These are phyloP conservation scores for Oikopleura vanhoeffeni DNA, from an alignment of 23 tunicate species.

Conservation along the genomic window DNA sequence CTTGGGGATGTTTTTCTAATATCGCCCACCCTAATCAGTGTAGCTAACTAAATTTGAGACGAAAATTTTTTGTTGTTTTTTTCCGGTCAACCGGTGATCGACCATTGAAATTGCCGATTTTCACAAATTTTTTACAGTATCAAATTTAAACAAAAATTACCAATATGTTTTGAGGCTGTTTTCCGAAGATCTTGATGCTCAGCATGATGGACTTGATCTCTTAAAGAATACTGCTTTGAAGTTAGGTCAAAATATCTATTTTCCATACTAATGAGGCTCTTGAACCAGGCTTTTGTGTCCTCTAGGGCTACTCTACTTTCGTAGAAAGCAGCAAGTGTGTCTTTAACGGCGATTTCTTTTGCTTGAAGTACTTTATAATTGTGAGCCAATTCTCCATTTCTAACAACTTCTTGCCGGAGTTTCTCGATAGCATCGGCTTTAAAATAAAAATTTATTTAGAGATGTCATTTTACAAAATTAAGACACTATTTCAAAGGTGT, in stretches of 20 bases:
- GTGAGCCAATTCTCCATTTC: neutral
- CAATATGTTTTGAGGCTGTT: neutral
- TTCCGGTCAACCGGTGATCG: no score
- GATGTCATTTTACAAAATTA: no score
- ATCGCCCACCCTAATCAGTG: no score
- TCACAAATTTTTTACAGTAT: no score
- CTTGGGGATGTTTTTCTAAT: no score
- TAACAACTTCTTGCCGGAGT: neutral
- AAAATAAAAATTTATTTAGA: no score
- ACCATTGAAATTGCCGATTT: no score
- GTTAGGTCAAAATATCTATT: neutral
- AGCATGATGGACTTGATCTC: neutral
- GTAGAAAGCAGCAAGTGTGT: neutral
- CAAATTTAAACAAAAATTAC: no score
- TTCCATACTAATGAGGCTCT: neutral
- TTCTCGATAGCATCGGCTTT: neutral
- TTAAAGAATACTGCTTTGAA: neutral
- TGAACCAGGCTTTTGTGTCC: neutral
- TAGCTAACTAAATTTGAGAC: no score
- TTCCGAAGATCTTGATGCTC: neutral
- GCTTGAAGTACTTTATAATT: neutral
- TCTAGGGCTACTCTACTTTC: neutral
- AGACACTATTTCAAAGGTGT: no score
- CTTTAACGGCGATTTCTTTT: constrained; percentile 6
- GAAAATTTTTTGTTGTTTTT: no score